Evolutionary conservation across 37 sponge, comb jelly and placozoan species (phyloP).

Genomic region (Hormiphora californensis): DNA sequence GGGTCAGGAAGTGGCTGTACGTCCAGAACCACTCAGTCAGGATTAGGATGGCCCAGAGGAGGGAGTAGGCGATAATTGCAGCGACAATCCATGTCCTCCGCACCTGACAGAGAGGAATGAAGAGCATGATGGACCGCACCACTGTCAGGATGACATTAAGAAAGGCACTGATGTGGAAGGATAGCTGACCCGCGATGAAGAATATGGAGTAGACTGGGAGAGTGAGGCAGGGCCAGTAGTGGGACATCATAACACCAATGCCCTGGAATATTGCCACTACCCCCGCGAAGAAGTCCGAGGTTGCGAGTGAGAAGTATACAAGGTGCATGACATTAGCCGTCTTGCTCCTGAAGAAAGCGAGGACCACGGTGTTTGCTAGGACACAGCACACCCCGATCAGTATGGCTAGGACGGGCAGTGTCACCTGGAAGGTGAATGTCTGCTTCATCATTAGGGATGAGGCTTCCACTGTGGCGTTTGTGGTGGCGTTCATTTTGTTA

Average conservation of each 20-base stretch:
- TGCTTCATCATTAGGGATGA: too few species aligned
- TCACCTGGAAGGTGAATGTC: too few species aligned
- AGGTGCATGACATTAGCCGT: slow-evolving; percentile 32
- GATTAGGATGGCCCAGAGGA: background rate
- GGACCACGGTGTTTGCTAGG: background rate
- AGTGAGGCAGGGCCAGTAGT: background rate
- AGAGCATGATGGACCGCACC: background rate
- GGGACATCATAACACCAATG: background rate
- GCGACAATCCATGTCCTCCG: background rate
- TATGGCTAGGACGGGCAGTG: background rate
- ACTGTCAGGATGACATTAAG: slow-evolving; percentile 9
- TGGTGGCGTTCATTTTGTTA: too few species aligned
- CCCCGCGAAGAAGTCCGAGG: background rate
- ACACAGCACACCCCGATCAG: background rate
- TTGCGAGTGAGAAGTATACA: slow-evolving; percentile 17
- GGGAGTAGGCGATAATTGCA: background rate
- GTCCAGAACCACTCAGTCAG: slow-evolving; percentile 21
- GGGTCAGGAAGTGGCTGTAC: background rate
- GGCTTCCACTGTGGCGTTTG: too few species aligned
- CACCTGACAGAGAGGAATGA: background rate
- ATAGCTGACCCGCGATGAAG: background rate
- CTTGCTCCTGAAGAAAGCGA: slow-evolving; percentile 9
- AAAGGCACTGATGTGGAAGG: slow-evolving; percentile 32
- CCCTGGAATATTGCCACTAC: slow-evolving; percentile 35
- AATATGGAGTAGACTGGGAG: slow-evolving; percentile 29